These are phyloP conservation scores for Cetoscarus ocellatus DNA, from an alignment of 2,797 vertebrate genomes.

Conservation along the genomic window DNA sequence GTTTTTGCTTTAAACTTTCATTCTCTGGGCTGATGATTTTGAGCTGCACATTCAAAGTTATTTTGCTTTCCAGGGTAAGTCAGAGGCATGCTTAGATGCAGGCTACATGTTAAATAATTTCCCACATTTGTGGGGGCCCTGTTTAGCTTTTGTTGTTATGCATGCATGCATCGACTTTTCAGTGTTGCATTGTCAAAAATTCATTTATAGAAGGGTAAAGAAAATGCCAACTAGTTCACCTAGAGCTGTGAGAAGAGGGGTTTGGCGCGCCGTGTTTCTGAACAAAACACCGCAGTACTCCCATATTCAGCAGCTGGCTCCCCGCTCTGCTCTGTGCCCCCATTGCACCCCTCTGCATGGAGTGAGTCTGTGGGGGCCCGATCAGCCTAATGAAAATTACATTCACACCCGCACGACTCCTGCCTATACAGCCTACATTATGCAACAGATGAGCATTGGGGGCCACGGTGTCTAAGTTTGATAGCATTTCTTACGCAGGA, in stretches of 20 bases:
- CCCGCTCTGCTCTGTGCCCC: conserved; percentile 60
- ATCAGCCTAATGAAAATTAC: conserved; percentile 81
- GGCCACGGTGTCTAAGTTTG: conserved; percentile 78
- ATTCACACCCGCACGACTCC: conserved; percentile 72
- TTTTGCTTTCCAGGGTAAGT: conserved; percentile 29
- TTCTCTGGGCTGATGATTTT: conserved; percentile 28
- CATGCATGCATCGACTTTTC: conserved; percentile 51
- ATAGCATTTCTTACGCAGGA: conserved; percentile 80
- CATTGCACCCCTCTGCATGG: conserved; percentile 51
- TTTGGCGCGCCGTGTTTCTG: conserved; percentile 61
- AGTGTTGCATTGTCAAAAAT: conserved; percentile 66
- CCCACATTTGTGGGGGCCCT: conserved; percentile 35
- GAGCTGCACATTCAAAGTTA: conserved; percentile 11
- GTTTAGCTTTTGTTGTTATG: conserved; percentile 35
- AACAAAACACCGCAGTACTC: conserved; percentile 56
- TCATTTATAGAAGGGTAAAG: conserved; percentile 53
- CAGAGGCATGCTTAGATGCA: conserved; percentile 11
- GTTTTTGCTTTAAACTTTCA: conserved; percentile 32
- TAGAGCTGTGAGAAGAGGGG: conserved; percentile 67
- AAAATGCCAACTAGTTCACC: conserved; percentile 72
- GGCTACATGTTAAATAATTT: conserved; percentile 63
- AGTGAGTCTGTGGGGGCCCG: conserved; percentile 66
- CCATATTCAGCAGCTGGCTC: conserved; percentile 65
- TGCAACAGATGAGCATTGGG: conserved; percentile 84
- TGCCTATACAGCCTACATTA: conserved; percentile 83